Base-by-base conservation (phyloP, 2,888 invertebrate species). In the Cerceris rybyensis region DNA sequence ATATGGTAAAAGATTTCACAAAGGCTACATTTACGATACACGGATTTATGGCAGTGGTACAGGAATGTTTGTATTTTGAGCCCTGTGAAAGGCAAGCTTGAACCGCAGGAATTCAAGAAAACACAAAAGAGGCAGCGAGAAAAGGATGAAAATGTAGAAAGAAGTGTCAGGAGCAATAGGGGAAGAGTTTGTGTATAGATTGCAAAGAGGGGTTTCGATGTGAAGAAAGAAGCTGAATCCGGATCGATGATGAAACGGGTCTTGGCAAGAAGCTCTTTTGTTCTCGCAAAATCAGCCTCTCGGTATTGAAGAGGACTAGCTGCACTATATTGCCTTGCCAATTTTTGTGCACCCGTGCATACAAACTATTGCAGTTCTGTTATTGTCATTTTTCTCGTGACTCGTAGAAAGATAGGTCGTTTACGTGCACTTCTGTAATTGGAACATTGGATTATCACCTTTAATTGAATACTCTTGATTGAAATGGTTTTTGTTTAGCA, bases 261-360 rank as follows among this genome's bases (percentile, higher is more conserved):
- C 67, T 78, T 72, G 55, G 67, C 60, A 75, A 75, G 67, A 74
- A 72, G 57, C 52, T 70, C 72, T 72, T 71, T 80, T 82, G 80
- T 75, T 68, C 75, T 46, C 49, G 52, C 41, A 75, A 80, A 72
- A 71, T 63, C 70, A 73, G 72, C 68, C 64, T 63, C 70, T 73
- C 65, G 64, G 28, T 68, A 70, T 65, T 66, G 70, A 50, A 71
- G 55, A 72, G 52, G 28, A 39, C 39, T 50, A n/a, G 14, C 6
- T 57, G 28, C n/a, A 57, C 57, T 17, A 16, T 54, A 8, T 17
- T 39, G 13, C 57, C 57, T 16, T 17, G 39, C 57, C 17, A 57
- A 57, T n/a, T 57, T 57, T 17, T n/a, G n/a, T 57, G 28, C 57
- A 17, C 16, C 9, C 57, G 57, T 13, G 39, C 8, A 17, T 17